A percentile compares a stretch with the other conserved stretches of the same genome.
These are phyloP conservation scores for Chalcosyrphus nemorum DNA, from an alignment of 2,888 invertebrate species.

Conservation along the genomic window DNA sequence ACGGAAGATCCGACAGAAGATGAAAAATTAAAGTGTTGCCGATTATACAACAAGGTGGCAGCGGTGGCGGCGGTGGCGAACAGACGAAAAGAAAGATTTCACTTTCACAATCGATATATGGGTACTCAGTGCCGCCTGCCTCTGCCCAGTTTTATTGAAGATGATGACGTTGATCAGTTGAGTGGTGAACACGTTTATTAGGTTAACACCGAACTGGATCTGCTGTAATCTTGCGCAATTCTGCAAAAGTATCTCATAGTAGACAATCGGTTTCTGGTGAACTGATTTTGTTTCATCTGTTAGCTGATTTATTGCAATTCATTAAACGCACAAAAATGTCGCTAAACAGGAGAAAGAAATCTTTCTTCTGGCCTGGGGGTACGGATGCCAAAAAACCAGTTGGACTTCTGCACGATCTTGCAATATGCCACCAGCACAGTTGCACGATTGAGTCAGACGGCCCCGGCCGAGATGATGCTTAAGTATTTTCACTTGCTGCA, in stretches of 20 bases:
- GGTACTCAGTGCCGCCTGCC: conserved; percentile 16
- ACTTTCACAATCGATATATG: conserved; percentile 65
- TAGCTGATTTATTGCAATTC: conserved; percentile 37
- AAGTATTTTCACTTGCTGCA: conserved; percentile 68
- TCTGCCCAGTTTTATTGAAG: conserved; percentile 6
- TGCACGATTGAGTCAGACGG: conserved; percentile 61
- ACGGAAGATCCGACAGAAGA: conserved; percentile 27
- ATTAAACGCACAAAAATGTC: conserved; percentile 17
- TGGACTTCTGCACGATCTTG: conserved; percentile 42
- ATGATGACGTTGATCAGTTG: conserved; percentile 33
- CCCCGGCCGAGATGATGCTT: conserved; percentile 40
- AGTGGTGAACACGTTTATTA: conserved; percentile 49
- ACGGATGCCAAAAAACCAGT: conserved; percentile 40
- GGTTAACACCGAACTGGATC: conserved; percentile 59
- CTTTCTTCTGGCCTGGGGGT: conserved; percentile 3
- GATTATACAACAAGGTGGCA: conserved; percentile 60
- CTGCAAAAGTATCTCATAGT: conserved; percentile 40
- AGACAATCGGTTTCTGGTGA: neutral
- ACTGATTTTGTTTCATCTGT: conserved; percentile 9
- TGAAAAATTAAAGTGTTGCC: conserved; percentile 20
- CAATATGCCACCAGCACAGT: conserved; percentile 56
- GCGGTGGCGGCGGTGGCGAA: neutral
- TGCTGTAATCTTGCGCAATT: conserved; percentile 62
- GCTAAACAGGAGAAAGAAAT: conserved; percentile 39
- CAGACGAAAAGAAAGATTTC: conserved; percentile 58